Conservation (phyloP, 2,888 invertebrate genomes). For the Xestia sexstrigata region DNA sequence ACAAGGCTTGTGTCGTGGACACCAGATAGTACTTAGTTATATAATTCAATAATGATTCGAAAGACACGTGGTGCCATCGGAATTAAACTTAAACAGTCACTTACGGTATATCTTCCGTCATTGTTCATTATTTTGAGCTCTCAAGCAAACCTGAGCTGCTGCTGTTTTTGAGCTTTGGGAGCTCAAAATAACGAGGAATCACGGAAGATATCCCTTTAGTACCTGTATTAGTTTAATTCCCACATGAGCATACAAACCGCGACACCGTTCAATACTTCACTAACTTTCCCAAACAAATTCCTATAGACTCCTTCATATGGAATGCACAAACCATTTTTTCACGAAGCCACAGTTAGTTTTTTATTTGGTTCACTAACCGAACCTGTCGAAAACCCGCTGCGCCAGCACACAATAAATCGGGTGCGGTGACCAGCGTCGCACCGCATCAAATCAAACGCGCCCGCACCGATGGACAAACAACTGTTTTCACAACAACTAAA, state of each 20-base stretch:
- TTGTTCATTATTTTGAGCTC: too few species aligned
- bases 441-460: conserved; percentile 53
- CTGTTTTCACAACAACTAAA: background rate
- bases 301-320: background rate
- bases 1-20: too few species aligned
- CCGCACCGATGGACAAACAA: conserved; percentile 42
- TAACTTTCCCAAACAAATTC: background rate
- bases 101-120: too few species aligned
- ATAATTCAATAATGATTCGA: too few species aligned
- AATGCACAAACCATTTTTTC: conserved; percentile 25
- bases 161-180: too few species aligned
- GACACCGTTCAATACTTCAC: background rate
- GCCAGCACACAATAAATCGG: conserved; percentile 48
- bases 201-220: too few species aligned
- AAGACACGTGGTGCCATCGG: too few species aligned
- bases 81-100: too few species aligned
- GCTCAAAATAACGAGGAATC: too few species aligned
- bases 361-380: conserved; percentile 39
- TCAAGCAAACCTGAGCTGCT: too few species aligned
- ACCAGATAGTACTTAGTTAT: too few species aligned
- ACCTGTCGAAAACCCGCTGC: conserved; percentile 46
- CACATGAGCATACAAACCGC: background rate
- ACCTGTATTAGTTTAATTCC: background rate
- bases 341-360: conserved; percentile 17
- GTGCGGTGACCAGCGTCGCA: conserved; percentile 31